phyloP scores from a whole-genome alignment of 1,140 invertebrate species.

The Octopus bimaculoides region DNA sequence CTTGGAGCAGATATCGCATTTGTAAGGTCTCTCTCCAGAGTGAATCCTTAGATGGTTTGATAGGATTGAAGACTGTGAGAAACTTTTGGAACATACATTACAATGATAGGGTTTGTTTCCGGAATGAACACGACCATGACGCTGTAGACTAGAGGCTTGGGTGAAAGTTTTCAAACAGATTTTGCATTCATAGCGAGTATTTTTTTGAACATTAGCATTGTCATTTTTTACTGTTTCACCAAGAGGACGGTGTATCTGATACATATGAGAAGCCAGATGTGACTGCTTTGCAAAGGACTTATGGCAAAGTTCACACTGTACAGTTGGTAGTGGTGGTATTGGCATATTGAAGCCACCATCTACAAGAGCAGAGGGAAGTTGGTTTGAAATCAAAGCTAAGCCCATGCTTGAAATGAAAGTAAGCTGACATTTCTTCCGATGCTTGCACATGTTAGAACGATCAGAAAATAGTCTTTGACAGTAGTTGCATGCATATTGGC shows the following conservation, averaged over 20 bases:
- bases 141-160: conserved; percentile 34
- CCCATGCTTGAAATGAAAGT: not conserved
- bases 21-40: conserved; percentile 46
- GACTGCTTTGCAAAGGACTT: not conserved
- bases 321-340: not conserved
- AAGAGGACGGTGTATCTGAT: not conserved
- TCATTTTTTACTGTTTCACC: not conserved
- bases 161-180: conserved; percentile 33
- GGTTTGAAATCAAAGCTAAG: not conserved
- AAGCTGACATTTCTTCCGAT: conserved; percentile 3
- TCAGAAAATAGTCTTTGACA: not conserved
- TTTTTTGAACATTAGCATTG: not conserved
- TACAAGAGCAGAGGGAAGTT: not conserved
- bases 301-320: not conserved
- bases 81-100: conserved; percentile 49
- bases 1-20: conserved; percentile 74
- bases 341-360: not conserved
- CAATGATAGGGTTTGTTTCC: conserved; percentile 54
- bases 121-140: conserved; percentile 52
- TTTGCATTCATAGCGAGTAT: conserved; percentile 15
- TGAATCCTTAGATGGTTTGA: conserved; percentile 51
- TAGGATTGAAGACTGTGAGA: conserved; percentile 35
- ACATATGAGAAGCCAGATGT: not conserved
- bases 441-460: not conserved
- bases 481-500: not conserved